Conservation (phyloP, 1,140 invertebrate species). For the Drosophila sechellia region DNA sequence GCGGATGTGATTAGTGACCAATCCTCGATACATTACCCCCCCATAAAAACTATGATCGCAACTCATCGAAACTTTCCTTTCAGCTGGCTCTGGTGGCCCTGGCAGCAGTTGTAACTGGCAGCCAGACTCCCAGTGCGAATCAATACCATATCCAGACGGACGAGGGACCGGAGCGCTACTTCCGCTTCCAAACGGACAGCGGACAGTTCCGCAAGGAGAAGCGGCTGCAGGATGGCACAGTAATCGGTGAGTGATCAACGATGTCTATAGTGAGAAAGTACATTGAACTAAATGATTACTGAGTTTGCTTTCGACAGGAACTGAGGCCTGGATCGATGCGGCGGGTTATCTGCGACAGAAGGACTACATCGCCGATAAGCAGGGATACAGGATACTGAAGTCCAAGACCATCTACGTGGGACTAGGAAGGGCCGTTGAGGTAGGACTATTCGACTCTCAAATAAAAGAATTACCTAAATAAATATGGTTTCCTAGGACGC, state of each 20-base stretch:
- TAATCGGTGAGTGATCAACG: constrained; percentile 86
- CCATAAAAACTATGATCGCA: constrained; percentile 1
- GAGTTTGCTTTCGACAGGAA: constrained; percentile 84
- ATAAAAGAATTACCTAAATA: too few species aligned
- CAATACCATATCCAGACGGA: constrained; percentile 97
- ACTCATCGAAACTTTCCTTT: constrained; percentile 47
- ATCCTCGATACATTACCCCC: constrained; percentile 24
- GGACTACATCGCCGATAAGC: constrained; percentile 93
- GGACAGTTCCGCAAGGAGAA: constrained; percentile 95
- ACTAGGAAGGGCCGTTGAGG: constrained; percentile 87
- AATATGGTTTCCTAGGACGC: constrained; percentile 85
- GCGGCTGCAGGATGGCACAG: constrained; percentile 92
- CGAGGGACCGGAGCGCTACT: constrained; percentile 93
- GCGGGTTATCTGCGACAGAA: constrained; percentile 91
- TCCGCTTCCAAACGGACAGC: constrained; percentile 93
- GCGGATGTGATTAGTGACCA: constrained; percentile 44
- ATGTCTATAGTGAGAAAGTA: background rate
- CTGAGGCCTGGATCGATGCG: constrained; percentile 93
- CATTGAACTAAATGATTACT: background rate
- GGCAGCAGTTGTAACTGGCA: constrained; percentile 59
- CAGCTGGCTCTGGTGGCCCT: constrained; percentile 63
- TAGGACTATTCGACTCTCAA: background rate
- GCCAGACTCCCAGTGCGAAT: constrained; percentile 58
- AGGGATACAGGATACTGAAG: constrained; percentile 92
- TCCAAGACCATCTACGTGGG: constrained; percentile 92